Evolutionary conservation across 2,113 vertebrate genomes (phyloP).

Genomic region (Malurus cyaneus): DNA sequence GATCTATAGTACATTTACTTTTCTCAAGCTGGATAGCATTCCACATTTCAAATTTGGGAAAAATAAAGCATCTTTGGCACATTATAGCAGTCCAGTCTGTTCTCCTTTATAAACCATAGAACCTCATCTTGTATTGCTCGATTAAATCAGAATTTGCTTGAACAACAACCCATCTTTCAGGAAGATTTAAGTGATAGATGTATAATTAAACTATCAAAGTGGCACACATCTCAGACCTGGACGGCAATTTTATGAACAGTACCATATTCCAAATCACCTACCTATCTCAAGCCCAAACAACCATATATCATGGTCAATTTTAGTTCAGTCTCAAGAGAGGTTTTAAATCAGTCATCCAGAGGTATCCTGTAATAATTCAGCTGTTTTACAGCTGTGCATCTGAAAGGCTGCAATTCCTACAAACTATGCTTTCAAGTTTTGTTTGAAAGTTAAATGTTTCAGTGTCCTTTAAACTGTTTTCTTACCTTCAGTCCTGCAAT

Average conservation of each 20-base stretch:
- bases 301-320: background rate
- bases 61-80: background rate
- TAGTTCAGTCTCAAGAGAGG: background rate
- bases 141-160: constrained; percentile 10
- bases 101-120: background rate
- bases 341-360: constrained; percentile 9
- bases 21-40: background rate
- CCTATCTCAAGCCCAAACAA: background rate
- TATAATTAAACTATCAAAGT: constrained; percentile 19
- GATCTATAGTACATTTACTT: background rate
- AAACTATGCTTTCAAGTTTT: background rate
- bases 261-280: constrained; percentile 3
- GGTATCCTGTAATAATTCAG: constrained; percentile 8
- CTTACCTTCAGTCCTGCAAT: background rate
- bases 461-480: background rate
- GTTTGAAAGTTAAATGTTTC: background rate
- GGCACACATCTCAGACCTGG: background rate
- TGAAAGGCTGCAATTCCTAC: background rate
- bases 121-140: background rate
- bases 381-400: background rate
- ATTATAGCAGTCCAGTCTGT: background rate
- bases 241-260: background rate
- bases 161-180: background rate
- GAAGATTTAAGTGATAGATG: background rate
- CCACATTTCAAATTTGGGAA: background rate